These are phyloP conservation scores for Onthophagus sagittarius DNA, from an alignment of 2,888 invertebrate genomes.

Conservation along the genomic window DNA sequence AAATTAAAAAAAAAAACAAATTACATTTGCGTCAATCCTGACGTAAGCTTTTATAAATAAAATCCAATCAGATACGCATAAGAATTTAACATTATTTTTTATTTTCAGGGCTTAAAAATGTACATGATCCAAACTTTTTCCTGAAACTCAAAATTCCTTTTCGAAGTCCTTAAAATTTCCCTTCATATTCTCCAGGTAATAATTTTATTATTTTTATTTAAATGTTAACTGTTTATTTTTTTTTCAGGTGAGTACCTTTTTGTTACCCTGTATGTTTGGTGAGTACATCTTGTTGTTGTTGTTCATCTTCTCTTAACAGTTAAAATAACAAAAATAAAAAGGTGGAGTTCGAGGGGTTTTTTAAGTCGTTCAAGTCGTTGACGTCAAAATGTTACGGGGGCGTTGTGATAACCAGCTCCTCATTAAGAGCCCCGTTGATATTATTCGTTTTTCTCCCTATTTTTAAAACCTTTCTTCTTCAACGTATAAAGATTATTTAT, in stretches of 20 bases:
- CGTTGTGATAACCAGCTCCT: background rate
- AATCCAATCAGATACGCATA: background rate
- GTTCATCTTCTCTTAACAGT: too few relatives aligned
- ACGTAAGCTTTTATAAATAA: background rate
- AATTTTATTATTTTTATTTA: background rate
- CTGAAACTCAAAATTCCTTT: too few relatives aligned
- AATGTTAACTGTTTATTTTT: background rate
- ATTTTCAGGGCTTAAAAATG: too few relatives aligned
- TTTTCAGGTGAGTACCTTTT: conserved; percentile 11
- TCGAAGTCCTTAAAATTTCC: too few relatives aligned
- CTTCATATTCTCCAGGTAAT: background rate
- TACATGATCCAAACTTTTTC: too few relatives aligned
- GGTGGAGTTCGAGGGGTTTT: too few relatives aligned
- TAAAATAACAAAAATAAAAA: too few relatives aligned
- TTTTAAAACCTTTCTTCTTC: background rate
- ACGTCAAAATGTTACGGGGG: background rate
- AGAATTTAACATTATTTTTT: too few relatives aligned
- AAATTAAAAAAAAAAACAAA: background rate
- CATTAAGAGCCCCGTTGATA: too few relatives aligned
- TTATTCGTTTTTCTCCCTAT: background rate
- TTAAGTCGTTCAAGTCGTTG: background rate
- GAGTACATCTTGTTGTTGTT: too few relatives aligned
- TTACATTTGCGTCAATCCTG: background rate
- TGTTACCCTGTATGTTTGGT: background rate
- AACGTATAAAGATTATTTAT: background rate